Evolutionary conservation across 2,113 vertebrate genomes (phyloP), one percentile per base, ranked within the genome.

Genomic region (Arizona elegans): DNA sequence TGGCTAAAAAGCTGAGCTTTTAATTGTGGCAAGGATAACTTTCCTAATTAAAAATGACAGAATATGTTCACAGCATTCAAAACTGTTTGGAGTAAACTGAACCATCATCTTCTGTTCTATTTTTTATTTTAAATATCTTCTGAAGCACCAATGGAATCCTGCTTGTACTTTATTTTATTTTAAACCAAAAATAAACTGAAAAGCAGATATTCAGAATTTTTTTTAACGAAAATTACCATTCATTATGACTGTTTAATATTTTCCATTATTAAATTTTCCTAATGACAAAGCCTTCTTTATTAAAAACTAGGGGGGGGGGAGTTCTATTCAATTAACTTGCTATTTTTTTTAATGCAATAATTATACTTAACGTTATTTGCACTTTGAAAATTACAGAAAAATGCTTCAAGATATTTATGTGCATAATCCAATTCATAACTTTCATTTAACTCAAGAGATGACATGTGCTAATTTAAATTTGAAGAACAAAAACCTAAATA

Each of bases 81-180:
- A 90, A 70, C 47, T 75, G 3, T 90, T 90, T 29, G 19, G 59
- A 53, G 24, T 13, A n/a, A 53, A 11, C 59, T 53, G 59, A n/a
- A 50, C 24, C 17, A 50, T 70, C 19, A 53, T 75, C 62, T 75
- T 47, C 88, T 47, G 23, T 94, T 5, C 15, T 95, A 89, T 17
- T 91, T 90, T 92, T 91, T 95, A 59, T 87, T 65, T 93, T 92
- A 89, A 94, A 23, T 59, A 21, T 50, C 43, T 7, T 89, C 55
- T 26, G 19, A 90, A 59, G 91, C 93, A 91, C 93, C 93, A 94
- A 91, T 96, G 55, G 0, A 56, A 92, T 96, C 89, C 92, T 88
- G 5, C 19, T 97, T 96, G 91, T 93, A 95, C 95, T 96, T 96
- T 92, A 96, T 96, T 96, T 96, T 96, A 93, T 94, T 96, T 96